Evolutionary conservation across 2,113 vertebrate genomes (phyloP).

Genomic region (Geothlypis trichas): DNA sequence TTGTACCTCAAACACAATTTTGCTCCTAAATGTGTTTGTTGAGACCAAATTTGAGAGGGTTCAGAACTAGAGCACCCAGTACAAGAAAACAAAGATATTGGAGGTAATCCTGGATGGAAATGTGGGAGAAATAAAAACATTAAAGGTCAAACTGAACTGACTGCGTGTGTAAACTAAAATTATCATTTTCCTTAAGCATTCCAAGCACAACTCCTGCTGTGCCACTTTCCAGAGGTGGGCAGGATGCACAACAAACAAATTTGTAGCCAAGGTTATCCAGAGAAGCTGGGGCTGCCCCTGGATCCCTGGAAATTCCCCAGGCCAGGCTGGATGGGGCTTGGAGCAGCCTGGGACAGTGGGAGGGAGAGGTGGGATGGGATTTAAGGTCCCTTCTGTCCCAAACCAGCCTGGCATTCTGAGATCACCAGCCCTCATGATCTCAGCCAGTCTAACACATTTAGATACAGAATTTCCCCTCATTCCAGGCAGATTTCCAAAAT

Average conservation of each 20-base stretch:
- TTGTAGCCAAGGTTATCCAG: neutral
- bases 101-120: neutral
- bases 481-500: neutral
- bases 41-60: neutral
- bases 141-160: neutral
- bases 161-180: neutral
- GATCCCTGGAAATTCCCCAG: neutral
- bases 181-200: neutral
- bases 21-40: neutral
- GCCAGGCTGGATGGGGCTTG: neutral
- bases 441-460: neutral
- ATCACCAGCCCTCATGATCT: neutral
- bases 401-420: neutral
- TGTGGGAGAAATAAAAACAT: neutral
- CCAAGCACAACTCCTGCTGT: neutral
- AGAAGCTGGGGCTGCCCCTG: neutral
- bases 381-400: neutral
- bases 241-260: neutral
- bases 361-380: neutral
- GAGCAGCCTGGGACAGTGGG: accelerated
- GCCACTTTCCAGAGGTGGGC: neutral
- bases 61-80: neutral
- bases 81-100: neutral
- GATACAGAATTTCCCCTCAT: neutral
- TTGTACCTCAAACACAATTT: neutral